Evolutionary conservation across 2,113 vertebrate genomes (phyloP).

Genomic region (Leucoraja erinaceus): DNA sequence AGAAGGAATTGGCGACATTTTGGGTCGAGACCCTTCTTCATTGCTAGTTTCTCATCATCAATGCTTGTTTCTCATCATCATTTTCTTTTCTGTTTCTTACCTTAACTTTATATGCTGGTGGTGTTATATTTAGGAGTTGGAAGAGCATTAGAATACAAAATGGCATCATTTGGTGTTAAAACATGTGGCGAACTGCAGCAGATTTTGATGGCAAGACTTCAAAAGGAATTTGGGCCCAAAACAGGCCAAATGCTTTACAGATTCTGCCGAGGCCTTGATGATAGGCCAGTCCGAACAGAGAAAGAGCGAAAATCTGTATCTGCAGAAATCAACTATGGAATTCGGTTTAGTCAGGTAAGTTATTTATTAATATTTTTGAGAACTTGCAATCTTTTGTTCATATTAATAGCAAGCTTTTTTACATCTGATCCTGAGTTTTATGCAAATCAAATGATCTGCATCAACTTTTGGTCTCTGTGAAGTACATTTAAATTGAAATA

Average conservation of each 20-base stretch:
- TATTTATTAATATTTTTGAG: slow-evolving; percentile 13
- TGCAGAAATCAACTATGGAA: slow-evolving; percentile 97
- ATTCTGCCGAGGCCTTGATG: slow-evolving; percentile 89
- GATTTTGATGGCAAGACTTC: slow-evolving; percentile 79
- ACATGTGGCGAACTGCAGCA: slow-evolving; percentile 88
- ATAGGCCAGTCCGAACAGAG: slow-evolving; percentile 82
- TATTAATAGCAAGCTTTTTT: background rate
- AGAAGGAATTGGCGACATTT: too few species aligned
- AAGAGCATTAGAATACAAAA: slow-evolving; percentile 78
- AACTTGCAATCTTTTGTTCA: background rate
- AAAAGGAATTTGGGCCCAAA: slow-evolving; percentile 89
- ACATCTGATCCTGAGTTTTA: background rate
- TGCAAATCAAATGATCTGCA: background rate
- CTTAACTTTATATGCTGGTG: slow-evolving; percentile 32
- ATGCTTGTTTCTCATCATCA: background rate
- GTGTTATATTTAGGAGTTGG: slow-evolving; percentile 74
- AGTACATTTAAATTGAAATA: too few species aligned
- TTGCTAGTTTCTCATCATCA: background rate
- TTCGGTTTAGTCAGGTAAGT: slow-evolving; percentile 84
- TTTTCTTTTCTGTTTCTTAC: background rate
- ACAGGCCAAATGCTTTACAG: slow-evolving; percentile 90
- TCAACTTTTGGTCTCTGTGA: too few species aligned
- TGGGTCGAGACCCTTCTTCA: too few species aligned
- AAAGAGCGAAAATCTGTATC: slow-evolving; percentile 94
- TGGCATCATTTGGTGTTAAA: slow-evolving; percentile 75